These are phyloP conservation scores for Caiman crocodilus DNA, from an alignment of 2,797 vertebrate genomes.

Conservation along the genomic window DNA sequence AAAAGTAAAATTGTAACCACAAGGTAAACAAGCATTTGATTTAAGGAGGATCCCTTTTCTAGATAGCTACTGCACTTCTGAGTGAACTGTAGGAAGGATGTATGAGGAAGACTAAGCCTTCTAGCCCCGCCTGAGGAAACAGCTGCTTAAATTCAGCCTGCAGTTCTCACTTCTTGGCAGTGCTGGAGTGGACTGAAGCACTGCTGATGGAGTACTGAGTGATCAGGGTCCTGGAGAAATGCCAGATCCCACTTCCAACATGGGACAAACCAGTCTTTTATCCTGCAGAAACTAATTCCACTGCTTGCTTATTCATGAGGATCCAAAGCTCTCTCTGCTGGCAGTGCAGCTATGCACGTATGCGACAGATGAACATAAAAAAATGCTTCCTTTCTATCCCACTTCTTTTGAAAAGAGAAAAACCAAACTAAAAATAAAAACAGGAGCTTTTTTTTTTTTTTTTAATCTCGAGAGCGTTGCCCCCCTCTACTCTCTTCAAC, in stretches of 20 bases:
- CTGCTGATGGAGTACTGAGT: neutral
- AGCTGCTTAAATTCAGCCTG: neutral
- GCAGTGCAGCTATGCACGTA: neutral
- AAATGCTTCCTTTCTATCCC: neutral
- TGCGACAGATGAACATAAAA: neutral
- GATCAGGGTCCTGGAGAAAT: neutral
- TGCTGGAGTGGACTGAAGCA: neutral
- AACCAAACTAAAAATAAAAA: neutral
- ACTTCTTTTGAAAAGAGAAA: neutral
- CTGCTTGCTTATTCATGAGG: neutral
- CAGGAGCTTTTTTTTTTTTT: neutral
- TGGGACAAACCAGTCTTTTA: slow-evolving; percentile 1
- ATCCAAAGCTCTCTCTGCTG: neutral
- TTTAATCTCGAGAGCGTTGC: neutral
- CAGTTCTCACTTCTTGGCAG: neutral
- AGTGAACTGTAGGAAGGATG: neutral
- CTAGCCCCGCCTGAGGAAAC: neutral
- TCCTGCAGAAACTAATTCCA: neutral
- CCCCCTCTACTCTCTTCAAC: neutral
- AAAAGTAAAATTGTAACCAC: neutral
- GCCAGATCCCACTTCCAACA: slow-evolving; percentile 21
- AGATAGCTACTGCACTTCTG: no score
- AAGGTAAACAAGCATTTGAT: neutral
- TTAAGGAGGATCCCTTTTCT: neutral
- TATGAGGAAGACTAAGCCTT: neutral